Evolutionary conservation across 2,797 vertebrate genomes (phyloP), one percentile per base, ranked within the genome.

Genomic region (Sparus aurata): DNA sequence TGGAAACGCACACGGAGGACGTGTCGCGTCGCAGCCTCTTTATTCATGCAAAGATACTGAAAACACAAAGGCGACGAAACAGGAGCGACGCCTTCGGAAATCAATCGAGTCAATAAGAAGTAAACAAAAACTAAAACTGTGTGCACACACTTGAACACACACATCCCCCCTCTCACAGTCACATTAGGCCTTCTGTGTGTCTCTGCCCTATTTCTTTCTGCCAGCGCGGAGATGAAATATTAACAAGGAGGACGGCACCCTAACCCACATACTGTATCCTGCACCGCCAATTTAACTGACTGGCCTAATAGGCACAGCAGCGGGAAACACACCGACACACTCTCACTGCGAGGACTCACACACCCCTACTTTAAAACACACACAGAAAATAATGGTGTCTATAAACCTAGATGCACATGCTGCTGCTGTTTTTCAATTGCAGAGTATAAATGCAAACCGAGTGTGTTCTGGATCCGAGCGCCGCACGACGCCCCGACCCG

Each of bases 161-260:
- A 74, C 25, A 71, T n/a, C 41, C 78, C 75, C 68, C 76, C 38
- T 71, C 66, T 58, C 23, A 25, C 59, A 1, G 11, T 60, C 75
- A 75, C 75, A 65, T 75, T 59, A 60, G 62, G 53, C 78, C 62
- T 67, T 76, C 55, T 83, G 66, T 76, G 80, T 76, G 30, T 75
- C 87, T 77, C 63, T 90, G 86, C 67, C 83, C 89, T 83, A 92
- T 82, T 94, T 93, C 82, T 86, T 76, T 52, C 69, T 81, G 72
- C 74, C 80, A 65, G 75, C 18, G 3, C 67, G 5, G 52, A 57
- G 55, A 89, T 94, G 87, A 91, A 93, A 91, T 90, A 93, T 94
- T 94, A 89, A 93, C 73, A 41, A 90, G 80, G 83, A 71, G 89
- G 79, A 84, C 54, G 80, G 55, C 80, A 79, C 80, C 76, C 86